Evolutionary conservation across 35 echinoderm and acorn worm genomes (phyloP).

Genomic region (Nesometra sesokonis): DNA sequence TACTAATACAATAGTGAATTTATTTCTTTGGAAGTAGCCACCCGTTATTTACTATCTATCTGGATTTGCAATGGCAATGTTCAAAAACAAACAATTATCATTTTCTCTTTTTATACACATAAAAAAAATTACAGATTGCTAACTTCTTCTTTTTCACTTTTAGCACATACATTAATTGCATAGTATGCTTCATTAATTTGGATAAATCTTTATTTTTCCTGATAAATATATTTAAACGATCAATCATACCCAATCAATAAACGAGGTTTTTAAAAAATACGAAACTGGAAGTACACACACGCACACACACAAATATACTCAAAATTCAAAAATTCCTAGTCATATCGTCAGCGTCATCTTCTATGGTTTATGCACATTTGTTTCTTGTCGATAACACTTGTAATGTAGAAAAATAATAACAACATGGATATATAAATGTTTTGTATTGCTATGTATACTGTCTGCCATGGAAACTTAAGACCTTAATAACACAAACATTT

Average conservation of each 20-base stretch:
- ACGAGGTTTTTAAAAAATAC: not conserved
- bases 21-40: not conserved
- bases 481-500: no score
- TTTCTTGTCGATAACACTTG: not conserved
- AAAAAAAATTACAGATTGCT: not conserved
- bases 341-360: not conserved
- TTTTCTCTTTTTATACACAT: not conserved
- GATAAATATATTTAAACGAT: not conserved
- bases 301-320: not conserved
- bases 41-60: not conserved
- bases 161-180: not conserved
- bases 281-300: not conserved
- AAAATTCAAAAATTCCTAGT: not conserved
- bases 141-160: not conserved
- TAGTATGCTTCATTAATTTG: not conserved
- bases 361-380: not conserved
- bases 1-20: not conserved
- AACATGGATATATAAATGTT: not conserved
- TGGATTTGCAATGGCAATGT: not conserved
- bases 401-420: not conserved
- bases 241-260: not conserved
- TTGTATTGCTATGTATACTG: not conserved
- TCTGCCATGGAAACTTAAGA: no score
- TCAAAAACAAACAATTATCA: not conserved
- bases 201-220: not conserved